A percentile compares a stretch with the other conserved stretches of the same genome.
These are phyloP conservation scores for Dicrurus megarhynchus DNA, from an alignment of 2,113 vertebrate species.

Conservation along the genomic window DNA sequence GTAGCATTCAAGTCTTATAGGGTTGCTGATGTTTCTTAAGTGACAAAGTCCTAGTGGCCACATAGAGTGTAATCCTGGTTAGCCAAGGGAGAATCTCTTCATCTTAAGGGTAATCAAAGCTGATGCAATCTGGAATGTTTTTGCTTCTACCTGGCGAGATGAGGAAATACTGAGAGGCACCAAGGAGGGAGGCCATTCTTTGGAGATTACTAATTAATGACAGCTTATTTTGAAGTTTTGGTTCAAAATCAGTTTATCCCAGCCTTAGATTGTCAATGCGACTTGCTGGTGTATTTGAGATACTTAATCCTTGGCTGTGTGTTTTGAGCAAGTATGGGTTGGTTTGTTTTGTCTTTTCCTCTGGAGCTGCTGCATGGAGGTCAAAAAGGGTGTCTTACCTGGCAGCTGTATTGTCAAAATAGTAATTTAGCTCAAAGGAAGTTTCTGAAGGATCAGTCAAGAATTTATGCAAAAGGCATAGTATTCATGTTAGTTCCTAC, in stretches of 20 bases:
- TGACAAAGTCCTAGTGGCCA: background rate
- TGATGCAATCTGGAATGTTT: conserved; percentile 37
- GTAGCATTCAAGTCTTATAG: background rate
- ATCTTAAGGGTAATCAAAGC: conserved; percentile 22
- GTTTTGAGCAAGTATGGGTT: background rate
- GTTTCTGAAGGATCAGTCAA: background rate
- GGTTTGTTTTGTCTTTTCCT: background rate
- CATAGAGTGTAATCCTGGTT: background rate
- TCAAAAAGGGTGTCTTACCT: background rate
- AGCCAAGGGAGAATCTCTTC: background rate
- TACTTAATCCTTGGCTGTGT: background rate
- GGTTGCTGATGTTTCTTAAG: background rate
- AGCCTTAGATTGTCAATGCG: background rate
- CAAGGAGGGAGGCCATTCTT: background rate
- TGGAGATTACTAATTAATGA: conserved; percentile 34
- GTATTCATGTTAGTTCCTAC: background rate
- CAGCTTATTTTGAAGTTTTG: background rate
- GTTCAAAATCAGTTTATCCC: background rate
- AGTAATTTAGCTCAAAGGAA: background rate
- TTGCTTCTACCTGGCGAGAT: conserved; percentile 3
- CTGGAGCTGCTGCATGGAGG: background rate
- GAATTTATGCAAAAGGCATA: background rate
- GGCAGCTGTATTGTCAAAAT: background rate
- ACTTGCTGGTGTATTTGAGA: background rate
- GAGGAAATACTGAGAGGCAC: conserved; percentile 41